A percentile compares a stretch with the other conserved stretches of the same genome.
Evolutionary conservation across 1,140 invertebrate genomes (phyloP).

Genomic region (Chironomus striatipennis): DNA sequence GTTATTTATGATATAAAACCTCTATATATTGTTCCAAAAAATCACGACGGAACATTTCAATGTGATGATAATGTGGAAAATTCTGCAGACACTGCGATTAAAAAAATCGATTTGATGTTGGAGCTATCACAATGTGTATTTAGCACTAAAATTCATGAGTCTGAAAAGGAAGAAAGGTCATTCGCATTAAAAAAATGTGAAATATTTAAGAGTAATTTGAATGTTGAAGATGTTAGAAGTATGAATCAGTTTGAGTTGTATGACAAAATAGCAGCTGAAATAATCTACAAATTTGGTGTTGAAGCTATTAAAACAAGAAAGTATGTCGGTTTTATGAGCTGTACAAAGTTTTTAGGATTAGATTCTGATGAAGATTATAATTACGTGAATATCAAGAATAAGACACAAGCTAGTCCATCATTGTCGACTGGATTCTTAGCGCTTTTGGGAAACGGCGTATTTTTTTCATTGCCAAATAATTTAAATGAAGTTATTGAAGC

Average conservation of each 20-base stretch:
- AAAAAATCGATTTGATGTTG: slow-evolving; percentile 66
- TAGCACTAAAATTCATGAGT: slow-evolving; percentile 79
- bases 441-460: slow-evolving; percentile 78
- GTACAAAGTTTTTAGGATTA: slow-evolving; percentile 68
- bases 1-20: slow-evolving; percentile 47
- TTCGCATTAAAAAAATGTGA: slow-evolving; percentile 66
- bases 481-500: slow-evolving; percentile 57
- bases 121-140: slow-evolving; percentile 77
- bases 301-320: slow-evolving; percentile 51
- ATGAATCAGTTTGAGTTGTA: slow-evolving; percentile 75
- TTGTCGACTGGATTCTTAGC: slow-evolving; percentile 84
- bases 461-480: slow-evolving; percentile 79
- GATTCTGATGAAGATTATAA: slow-evolving; percentile 47
- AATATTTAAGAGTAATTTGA: slow-evolving; percentile 61
- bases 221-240: slow-evolving; percentile 57
- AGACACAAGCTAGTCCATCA: slow-evolving; percentile 76
- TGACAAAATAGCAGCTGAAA: slow-evolving; percentile 70
- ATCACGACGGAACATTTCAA: slow-evolving; percentile 72
- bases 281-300: slow-evolving; percentile 57
- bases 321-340: slow-evolving; percentile 82
- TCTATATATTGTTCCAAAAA: slow-evolving; percentile 64
- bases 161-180: slow-evolving; percentile 67
- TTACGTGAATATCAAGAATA: slow-evolving; percentile 63
- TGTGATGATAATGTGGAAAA: slow-evolving; percentile 58
- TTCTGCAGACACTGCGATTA: slow-evolving; percentile 62